Conservation (phyloP, 2,113 vertebrate species). For the Guaruba guarouba region DNA sequence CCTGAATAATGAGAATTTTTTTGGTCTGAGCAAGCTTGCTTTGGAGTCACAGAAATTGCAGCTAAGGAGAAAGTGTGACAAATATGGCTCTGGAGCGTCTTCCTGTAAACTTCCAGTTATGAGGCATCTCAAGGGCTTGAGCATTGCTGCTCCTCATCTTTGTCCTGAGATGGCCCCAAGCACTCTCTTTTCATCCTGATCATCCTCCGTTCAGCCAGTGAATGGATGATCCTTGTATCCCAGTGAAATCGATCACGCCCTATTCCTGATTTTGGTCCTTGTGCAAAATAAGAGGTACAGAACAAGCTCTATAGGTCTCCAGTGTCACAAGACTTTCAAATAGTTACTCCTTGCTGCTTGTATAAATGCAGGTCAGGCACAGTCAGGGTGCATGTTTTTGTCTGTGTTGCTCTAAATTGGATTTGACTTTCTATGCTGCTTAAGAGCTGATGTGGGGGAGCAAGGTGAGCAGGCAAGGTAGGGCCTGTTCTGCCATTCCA, state of each 20-base stretch:
- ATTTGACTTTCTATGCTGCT: background rate
- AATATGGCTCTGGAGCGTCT: background rate
- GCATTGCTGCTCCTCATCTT: background rate
- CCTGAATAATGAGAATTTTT: background rate
- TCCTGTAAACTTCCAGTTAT: background rate
- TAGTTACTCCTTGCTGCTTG: background rate
- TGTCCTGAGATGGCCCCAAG: background rate
- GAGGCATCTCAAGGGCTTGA: background rate
- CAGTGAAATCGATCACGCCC: accelerated
- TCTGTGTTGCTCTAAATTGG: background rate
- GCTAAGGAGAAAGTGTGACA: background rate
- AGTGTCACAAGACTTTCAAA: background rate
- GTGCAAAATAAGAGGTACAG: background rate
- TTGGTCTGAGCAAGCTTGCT: background rate
- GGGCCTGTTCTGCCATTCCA: background rate
- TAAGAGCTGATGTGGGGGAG: background rate
- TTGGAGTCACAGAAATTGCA: background rate
- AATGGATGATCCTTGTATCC: background rate
- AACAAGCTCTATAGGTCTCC: background rate
- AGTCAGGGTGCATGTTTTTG: background rate
- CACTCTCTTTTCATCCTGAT: accelerated
- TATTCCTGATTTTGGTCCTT: background rate
- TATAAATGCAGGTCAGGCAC: background rate
- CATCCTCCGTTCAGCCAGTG: background rate
- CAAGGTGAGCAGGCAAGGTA: background rate